A percentile compares a stretch with the other conserved stretches of the same genome.
Conservation (phyloP, 2,888 invertebrate genomes). For the Hoplodrina ambigua region DNA sequence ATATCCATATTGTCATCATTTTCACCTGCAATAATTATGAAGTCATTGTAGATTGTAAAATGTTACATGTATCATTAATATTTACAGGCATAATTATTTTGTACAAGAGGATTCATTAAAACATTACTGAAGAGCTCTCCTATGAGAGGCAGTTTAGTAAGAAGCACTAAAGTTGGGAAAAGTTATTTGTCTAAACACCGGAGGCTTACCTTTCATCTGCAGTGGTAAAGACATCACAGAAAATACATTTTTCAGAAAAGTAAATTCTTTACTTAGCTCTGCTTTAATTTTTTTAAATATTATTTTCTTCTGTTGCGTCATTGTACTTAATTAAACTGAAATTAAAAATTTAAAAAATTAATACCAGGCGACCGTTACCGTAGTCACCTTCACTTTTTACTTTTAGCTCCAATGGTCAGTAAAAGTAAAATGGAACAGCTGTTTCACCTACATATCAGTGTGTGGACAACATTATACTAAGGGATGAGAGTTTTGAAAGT, state of each 20-base stretch:
- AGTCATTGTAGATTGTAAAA: background rate
- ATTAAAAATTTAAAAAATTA: slow-evolving; percentile 1
- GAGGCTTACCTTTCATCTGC: slow-evolving; percentile 79
- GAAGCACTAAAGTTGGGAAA: background rate
- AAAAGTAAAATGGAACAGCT: too few species aligned
- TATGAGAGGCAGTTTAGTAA: background rate
- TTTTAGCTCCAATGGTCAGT: background rate
- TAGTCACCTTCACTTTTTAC: too few species aligned
- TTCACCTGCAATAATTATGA: slow-evolving; percentile 71
- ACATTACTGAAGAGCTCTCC: background rate
- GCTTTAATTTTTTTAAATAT: slow-evolving; percentile 80
- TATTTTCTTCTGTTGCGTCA: slow-evolving; percentile 70
- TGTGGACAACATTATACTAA: background rate
- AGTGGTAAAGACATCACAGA: slow-evolving; percentile 89
- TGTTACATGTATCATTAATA: too few species aligned
- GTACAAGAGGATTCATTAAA: background rate
- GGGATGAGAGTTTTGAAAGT: background rate
- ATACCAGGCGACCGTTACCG: background rate
- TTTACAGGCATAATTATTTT: background rate
- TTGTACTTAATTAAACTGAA: slow-evolving; percentile 42
- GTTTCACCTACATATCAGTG: too few species aligned
- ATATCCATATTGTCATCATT: slow-evolving; percentile 81
- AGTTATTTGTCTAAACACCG: background rate
- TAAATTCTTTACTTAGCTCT: slow-evolving; percentile 88
- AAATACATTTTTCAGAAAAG: slow-evolving; percentile 91